Conservation (phyloP, 2,113 vertebrate species). For the Elachura formosa region DNA sequence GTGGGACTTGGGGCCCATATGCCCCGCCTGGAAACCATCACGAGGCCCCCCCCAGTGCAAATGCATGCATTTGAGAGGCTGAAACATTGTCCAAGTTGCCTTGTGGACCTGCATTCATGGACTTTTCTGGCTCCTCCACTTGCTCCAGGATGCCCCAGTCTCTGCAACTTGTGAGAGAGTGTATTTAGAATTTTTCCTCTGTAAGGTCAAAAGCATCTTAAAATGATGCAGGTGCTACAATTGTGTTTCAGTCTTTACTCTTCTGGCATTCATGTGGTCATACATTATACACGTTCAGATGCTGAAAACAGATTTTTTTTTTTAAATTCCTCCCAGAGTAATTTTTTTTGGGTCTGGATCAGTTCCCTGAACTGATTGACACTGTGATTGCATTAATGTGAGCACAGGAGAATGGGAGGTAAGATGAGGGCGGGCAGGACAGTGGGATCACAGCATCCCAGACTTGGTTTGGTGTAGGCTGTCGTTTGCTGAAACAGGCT, state of each 20-base stretch:
- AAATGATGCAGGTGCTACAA: background rate
- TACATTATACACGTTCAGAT: background rate
- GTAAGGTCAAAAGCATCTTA: background rate
- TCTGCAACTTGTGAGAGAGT: background rate
- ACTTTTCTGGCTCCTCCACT: background rate
- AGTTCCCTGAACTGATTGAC: background rate
- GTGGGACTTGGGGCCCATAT: rapidly evolving
- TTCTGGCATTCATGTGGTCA: background rate
- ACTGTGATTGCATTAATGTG: background rate
- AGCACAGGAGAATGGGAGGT: background rate
- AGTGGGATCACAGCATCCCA: background rate
- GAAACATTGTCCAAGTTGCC: background rate
- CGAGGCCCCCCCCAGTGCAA: rapidly evolving
- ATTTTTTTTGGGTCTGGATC: background rate
- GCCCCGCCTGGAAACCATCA: background rate
- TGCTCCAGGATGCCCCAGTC: background rate
- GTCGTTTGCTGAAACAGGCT: background rate
- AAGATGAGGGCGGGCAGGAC: background rate
- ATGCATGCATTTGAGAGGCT: background rate
- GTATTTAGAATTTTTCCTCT: background rate
- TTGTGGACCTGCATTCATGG: background rate
- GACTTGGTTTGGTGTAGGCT: background rate
- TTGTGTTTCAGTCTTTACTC: background rate
- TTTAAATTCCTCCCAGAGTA: background rate
- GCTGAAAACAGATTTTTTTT: background rate